A percentile compares a stretch with the other conserved stretches of the same genome.
Evolutionary conservation across 2,113 vertebrate genomes (phyloP).

Genomic region (Aythya baeri): DNA sequence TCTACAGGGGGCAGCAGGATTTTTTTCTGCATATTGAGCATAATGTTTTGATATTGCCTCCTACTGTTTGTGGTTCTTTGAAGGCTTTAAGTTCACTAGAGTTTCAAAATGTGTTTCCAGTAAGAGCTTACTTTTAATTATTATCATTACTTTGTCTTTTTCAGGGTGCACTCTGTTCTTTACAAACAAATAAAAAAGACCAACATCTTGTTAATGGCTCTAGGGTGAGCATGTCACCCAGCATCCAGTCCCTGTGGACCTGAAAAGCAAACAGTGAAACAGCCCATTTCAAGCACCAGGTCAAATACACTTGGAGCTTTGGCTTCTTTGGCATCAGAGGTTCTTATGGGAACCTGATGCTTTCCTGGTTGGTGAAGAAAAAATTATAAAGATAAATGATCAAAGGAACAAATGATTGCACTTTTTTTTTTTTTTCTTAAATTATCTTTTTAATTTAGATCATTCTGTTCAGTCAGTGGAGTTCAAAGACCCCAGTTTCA

Average conservation of each 20-base stretch:
- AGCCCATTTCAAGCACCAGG: neutral
- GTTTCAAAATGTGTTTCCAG: neutral
- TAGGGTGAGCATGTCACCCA: neutral
- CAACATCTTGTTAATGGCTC: neutral
- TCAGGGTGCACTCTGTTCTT: neutral
- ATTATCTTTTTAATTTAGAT: neutral
- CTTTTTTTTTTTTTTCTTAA: neutral
- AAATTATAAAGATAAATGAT: neutral
- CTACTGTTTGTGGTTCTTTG: neutral
- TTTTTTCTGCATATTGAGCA: neutral
- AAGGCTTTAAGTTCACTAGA: neutral
- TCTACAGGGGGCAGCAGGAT: neutral
- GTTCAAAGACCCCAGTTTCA: neutral
- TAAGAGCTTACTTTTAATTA: neutral
- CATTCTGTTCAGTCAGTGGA: neutral
- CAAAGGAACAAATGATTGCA: neutral
- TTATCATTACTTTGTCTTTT: neutral
- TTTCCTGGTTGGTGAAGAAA: neutral
- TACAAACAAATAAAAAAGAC: neutral
- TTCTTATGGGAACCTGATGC: neutral
- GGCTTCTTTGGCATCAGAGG: neutral
- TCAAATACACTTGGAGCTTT: neutral
- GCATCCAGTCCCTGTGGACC: neutral
- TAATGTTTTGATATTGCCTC: neutral
- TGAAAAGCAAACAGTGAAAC: neutral